Base-by-base conservation (phyloP, 2,888 invertebrate genomes). In the Myopa tessellatipennis region DNA sequence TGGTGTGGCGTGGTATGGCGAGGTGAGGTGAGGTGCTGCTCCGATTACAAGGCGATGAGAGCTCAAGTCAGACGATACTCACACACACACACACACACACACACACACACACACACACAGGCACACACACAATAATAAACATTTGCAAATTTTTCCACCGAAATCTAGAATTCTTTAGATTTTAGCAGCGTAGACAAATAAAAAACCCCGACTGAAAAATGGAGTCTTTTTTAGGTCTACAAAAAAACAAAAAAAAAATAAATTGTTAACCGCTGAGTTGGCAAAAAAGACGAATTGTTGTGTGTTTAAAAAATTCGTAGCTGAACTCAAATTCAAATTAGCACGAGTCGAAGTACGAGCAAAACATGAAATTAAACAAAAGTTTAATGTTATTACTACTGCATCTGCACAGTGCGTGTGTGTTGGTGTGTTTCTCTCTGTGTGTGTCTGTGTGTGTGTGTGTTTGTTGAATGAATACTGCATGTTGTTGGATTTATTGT, bases 251-350 rank as follows among this genome's bases (percentile, higher is more conserved):
- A 40, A 38, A 40, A 65, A 8, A 36, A 36, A 14, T 10, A 0
- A 7, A 65, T 36, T 65, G 38, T 67, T 55, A 55, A n/a, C 5
- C 55, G 40, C 16, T 67, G 67, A 67, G n/a, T n/a, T 67, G 67
- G 67, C 67, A 40, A 40, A 36, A 67, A 8, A 40, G 7, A 8
- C 10, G 45, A 45, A 45, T 8, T 34, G 4, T 68, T 5, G 16
- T 8, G 14, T 16, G n/a, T 40, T 18, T 16, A 45, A 10, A n/a
- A 45, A 45, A 68, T 60, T 60, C n/a, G 60, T 5, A 60, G 18
- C 60, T 16, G 60, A 60, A 60, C 18, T 12, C 5, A 68, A 12
- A 16, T 12, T 16, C 36, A 38, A n/a, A 67, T 67, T 67, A 38
- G 7, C n/a, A 38, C 4, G 2, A 55, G 55, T 55, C 36, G 10